These are phyloP conservation scores for Furcula furcula DNA, from an alignment of 2,888 invertebrate species.

Conservation along the genomic window DNA sequence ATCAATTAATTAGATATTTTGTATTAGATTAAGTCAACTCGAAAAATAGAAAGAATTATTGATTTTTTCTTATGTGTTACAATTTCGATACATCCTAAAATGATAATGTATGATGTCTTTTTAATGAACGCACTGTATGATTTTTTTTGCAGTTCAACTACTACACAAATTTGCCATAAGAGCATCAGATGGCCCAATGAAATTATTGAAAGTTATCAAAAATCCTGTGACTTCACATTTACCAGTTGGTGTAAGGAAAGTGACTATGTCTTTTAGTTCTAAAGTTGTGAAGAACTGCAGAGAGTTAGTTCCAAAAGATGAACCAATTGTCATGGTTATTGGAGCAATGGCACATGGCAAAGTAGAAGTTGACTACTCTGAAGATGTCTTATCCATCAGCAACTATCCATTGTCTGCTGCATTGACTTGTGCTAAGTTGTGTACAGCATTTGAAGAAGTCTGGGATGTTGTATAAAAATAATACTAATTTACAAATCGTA, in stretches of 20 bases:
- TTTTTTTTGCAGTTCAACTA: conserved; percentile 90
- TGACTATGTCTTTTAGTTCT: conserved; percentile 94
- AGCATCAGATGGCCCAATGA: conserved; percentile 93
- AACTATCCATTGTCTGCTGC: conserved; percentile 98
- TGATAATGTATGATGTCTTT: too few relatives aligned
- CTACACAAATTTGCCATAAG: conserved; percentile 96
- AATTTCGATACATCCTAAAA: too few relatives aligned
- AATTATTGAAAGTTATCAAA: conserved; percentile 96
- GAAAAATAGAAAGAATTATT: too few relatives aligned
- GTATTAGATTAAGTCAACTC: too few relatives aligned
- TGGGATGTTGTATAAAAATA: conserved; percentile 87
- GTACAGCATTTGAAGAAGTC: conserved; percentile 96
- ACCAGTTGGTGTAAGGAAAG: conserved; percentile 95
- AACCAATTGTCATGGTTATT: conserved; percentile 94
- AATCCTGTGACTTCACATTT: conserved; percentile 97
- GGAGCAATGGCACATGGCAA: conserved; percentile 99
- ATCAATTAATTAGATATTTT: too few relatives aligned
- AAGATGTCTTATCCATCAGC: conserved; percentile 95
- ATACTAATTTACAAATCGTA: conserved; percentile 1
- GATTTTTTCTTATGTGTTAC: too few relatives aligned
- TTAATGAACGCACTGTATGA: background rate
- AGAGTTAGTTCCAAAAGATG: conserved; percentile 89
- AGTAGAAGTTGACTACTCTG: conserved; percentile 93
- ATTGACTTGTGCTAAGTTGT: conserved; percentile 96
- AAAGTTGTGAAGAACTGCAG: conserved; percentile 85